Evolutionary conservation across 2,888 invertebrate species (phyloP), one percentile per base, ranked within the genome.

Genomic region (Geotrupes spiniger): DNA sequence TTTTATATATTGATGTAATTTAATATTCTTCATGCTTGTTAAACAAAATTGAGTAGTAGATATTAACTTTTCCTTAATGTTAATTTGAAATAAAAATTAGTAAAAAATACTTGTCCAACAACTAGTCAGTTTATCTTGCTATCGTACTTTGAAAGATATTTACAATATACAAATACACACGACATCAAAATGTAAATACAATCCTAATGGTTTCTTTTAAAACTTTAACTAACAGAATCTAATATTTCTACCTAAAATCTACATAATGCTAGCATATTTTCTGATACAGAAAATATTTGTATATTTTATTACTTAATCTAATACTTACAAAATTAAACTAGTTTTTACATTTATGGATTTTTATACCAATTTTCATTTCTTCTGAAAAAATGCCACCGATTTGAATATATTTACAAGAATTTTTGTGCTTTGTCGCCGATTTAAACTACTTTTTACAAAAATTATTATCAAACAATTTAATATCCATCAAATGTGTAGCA

Each of bases 261-360:
- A 33, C 10, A 33, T 33, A 33, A 46, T 37, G 15, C 36, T 46
- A 14, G 14, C 10, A 26, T 26, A 26, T 26, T 46, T 46, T 46
- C 46, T 46, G 46, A 46, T 46, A 41, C 46, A 46, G 46, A 46
- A 46, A 46, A 46, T 27, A 25, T 25, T 38, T 39, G 12, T 40
- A 36, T 28, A 11, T 21, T 26, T 40, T 36, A 39, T 40, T 28
- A 10, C 12, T 33, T 10, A 10, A 31, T 10, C 40, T 46, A 46
- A 36, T 46, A 46, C 40, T 41, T 46, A 46, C 46, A 46, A 33
- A 25, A 36, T 37, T 46, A 21, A 17, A 12, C 33, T 33, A 33
- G n/a, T 9, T 4, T 10, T 33, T 33, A 33, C n/a, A 33, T 33
- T 8, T 33, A 9, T 12, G 15, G 10, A 33, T 14, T 33, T 33